Evolutionary conservation across 2,888 invertebrate genomes (phyloP), one percentile per base, ranked within the genome.

Genomic region (Clusia tigrina): DNA sequence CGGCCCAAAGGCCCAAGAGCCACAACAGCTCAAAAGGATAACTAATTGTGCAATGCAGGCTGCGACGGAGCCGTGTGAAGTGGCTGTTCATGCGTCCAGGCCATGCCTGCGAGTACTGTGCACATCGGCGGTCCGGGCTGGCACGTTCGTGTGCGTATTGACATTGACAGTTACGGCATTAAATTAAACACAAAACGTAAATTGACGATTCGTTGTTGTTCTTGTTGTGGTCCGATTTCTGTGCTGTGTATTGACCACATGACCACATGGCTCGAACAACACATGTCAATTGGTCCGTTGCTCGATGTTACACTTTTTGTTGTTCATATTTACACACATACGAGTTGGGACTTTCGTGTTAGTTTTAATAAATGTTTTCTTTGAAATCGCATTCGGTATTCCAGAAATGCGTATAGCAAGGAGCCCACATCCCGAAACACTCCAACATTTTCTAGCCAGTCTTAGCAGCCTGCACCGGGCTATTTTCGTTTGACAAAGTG

Each of bases 151-250:
- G n/a, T n/a, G n/a, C 59, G 68, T 72, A 69, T 74, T 75, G 74
- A 70, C 72, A 75, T 62, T 72, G 76, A 76, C 76, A 76, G 76
- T 76, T 74, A 74, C 71, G 68, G 77, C 71, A 3, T 18, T 6
- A 48, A 48, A 20, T 20, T 48, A 48, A 42, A 42, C 18, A 42
- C 22, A 48, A 48, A 48, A 48, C 10, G 10, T 3, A 42, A 42
- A 42, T 42, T 42, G 42, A 3, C 10, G 42, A 9, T 32, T 32
- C 32, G 6, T 32, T 12, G 32, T 32, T 32, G 32, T 32, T 32
- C 6, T 32, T 32, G 32, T 32, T 32, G 32, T 12, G 12, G 32
- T 42, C n/a, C n/a, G n/a, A n/a, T 42, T 5, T 42, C n/a, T 2
- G 10, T 42, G 42, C 42, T 10, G 42, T 42, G 10, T 42, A 9